Evolutionary conservation across 2,888 invertebrate genomes (phyloP).

Genomic region (Lasioglossum lativentre): DNA sequence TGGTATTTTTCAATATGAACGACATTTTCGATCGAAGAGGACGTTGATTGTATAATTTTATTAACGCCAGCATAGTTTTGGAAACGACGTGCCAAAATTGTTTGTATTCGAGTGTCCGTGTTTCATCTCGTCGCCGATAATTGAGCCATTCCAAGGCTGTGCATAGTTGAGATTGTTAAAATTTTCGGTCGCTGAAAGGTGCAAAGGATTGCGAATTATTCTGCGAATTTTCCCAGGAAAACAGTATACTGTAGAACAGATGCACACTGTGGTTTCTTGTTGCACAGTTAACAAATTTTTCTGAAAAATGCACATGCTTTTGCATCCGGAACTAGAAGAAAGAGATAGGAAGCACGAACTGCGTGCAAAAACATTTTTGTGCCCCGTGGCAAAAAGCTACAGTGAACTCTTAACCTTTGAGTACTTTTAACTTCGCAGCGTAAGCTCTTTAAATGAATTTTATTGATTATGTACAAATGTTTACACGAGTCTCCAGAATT

Average conservation of each 20-base stretch:
- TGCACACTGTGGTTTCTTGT: neutral
- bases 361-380: neutral
- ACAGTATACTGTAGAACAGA: neutral
- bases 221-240: neutral
- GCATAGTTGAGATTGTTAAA: conserved; percentile 16
- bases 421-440: neutral
- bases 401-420: neutral
- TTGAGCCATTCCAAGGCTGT: neutral
- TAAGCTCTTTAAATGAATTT: neutral
- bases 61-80: neutral
- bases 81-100: neutral
- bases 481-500: neutral
- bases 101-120: neutral
- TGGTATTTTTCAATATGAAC: neutral
- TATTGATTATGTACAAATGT: neutral
- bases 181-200: neutral
- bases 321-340: neutral
- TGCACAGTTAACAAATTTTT: neutral
- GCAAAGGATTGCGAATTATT: neutral
- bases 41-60: conserved; percentile 1
- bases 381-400: neutral
- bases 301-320: neutral
- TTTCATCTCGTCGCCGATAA: neutral
- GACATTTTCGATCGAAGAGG: neutral
- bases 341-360: neutral